These are phyloP conservation scores for Hypsopygia costalis DNA, from an alignment of 2,888 invertebrate genomes.

Conservation along the genomic window DNA sequence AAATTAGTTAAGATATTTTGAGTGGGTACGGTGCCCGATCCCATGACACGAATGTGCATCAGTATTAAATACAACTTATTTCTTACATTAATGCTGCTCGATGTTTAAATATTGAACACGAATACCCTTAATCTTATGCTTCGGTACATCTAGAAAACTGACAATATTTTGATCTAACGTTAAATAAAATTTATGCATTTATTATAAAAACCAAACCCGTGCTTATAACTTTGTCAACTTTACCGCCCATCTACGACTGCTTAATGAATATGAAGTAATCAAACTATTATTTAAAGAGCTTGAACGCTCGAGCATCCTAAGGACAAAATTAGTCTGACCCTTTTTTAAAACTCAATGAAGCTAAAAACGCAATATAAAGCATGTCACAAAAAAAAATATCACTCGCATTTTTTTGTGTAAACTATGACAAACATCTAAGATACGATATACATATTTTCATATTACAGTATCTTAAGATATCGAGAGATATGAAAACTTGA, in stretches of 20 bases:
- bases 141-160: constrained; percentile 49
- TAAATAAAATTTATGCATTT: constrained; percentile 3
- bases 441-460: no score
- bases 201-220: background rate
- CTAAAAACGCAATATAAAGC: no score
- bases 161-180: constrained; percentile 9
- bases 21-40: constrained; percentile 12
- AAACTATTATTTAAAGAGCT: background rate
- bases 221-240: background rate
- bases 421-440: no score
- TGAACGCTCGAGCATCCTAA: no score
- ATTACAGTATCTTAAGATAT: no score
- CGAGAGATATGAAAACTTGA: no score
- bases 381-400: no score
- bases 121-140: constrained; percentile 51
- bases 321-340: no score
- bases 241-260: background rate
- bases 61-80: constrained; percentile 14
- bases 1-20: background rate
- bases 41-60: constrained; percentile 19
- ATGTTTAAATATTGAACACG: constrained; percentile 45
- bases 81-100: constrained; percentile 19
- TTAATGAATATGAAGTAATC: background rate
- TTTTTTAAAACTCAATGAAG: no score
- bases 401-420: no score